Evolutionary conservation across 2,113 vertebrate species (phyloP).

Genomic region (Gorsachius goisagi): DNA sequence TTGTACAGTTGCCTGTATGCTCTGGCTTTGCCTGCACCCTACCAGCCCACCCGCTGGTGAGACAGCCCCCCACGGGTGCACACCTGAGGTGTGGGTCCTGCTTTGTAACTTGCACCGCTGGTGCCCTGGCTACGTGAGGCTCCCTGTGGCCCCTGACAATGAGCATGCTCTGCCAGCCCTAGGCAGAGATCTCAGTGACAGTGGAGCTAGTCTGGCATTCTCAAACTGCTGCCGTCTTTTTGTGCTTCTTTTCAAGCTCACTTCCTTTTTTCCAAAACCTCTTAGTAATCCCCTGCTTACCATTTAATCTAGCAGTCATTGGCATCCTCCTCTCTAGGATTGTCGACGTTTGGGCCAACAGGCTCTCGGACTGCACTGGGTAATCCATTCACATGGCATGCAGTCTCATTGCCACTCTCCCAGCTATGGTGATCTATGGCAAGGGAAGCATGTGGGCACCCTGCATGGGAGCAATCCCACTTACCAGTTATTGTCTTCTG

Average conservation of each 20-base stretch:
- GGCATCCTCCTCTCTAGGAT: background rate
- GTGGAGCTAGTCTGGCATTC: fast-evolving
- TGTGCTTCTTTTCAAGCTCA: background rate
- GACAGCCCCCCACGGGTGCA: background rate
- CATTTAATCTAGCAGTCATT: background rate
- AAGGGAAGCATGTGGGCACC: too few species aligned
- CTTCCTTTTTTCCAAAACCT: background rate
- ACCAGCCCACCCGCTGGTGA: background rate
- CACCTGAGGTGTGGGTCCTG: fast-evolving
- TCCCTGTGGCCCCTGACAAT: fast-evolving
- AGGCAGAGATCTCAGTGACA: background rate
- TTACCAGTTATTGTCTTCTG: background rate
- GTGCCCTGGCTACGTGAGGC: fast-evolving
- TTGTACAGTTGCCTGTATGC: fast-evolving
- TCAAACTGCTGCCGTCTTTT: background rate
- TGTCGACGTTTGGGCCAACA: fast-evolving
- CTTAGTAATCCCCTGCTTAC: background rate
- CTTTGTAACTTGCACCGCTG: fast-evolving
- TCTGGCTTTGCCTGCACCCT: background rate
- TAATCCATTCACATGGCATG: background rate
- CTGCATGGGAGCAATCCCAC: fast-evolving
- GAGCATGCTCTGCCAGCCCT: background rate
- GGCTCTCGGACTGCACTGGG: fast-evolving
- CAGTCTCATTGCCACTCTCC: background rate
- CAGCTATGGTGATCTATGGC: background rate